Percentiles rank a stretch among this genome's conserved stretches.
phyloP scores from a whole-genome alignment of 1,140 invertebrate species.

The Habropoda laboriosa region DNA sequence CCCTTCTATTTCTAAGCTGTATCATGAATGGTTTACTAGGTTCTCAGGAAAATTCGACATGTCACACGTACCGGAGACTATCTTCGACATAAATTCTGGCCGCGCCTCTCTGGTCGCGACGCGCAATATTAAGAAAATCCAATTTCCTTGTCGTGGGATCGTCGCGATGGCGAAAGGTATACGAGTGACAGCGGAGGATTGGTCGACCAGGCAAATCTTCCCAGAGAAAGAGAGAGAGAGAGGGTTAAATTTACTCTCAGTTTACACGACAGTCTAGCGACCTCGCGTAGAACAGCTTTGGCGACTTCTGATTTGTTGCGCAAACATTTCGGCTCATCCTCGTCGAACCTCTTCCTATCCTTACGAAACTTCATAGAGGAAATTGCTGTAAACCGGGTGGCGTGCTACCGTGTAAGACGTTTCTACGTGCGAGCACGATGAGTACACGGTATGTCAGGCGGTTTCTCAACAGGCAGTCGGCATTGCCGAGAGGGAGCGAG shows the following conservation, averaged over 20 bases:
- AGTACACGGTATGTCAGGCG: slow-evolving; percentile 25
- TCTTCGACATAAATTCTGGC: slow-evolving; percentile 53
- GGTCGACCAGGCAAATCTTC: slow-evolving; percentile 39
- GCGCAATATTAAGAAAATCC: slow-evolving; percentile 57
- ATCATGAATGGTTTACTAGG: slow-evolving; percentile 29
- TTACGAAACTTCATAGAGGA: slow-evolving; percentile 55
- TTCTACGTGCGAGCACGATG: slow-evolving; percentile 23
- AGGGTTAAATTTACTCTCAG: slow-evolving; percentile 49
- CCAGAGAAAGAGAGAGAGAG: too few species aligned
- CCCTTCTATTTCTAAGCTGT: slow-evolving; percentile 12
- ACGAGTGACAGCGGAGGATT: slow-evolving; percentile 1
- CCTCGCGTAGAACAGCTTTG: slow-evolving; percentile 12
- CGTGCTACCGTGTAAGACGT: slow-evolving; percentile 39
- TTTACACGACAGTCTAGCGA: slow-evolving; percentile 39
- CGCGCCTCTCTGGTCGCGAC: slow-evolving; percentile 32
- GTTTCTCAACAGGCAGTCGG: slow-evolving; percentile 1
- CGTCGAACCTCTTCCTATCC: slow-evolving; percentile 11
- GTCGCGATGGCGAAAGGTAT: slow-evolving; percentile 28
- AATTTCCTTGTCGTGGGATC: slow-evolving; percentile 41
- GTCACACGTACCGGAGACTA: slow-evolving; percentile 32
- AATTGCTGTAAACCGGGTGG: slow-evolving; percentile 59
- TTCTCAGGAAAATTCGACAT: slow-evolving; percentile 42
- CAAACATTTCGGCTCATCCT: slow-evolving; percentile 49
- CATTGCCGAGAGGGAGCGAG: not conserved
- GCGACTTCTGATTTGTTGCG: slow-evolving; percentile 58